Evolutionary conservation across 2,888 invertebrate genomes (phyloP).

Genomic region (Cataglyphis livida): DNA sequence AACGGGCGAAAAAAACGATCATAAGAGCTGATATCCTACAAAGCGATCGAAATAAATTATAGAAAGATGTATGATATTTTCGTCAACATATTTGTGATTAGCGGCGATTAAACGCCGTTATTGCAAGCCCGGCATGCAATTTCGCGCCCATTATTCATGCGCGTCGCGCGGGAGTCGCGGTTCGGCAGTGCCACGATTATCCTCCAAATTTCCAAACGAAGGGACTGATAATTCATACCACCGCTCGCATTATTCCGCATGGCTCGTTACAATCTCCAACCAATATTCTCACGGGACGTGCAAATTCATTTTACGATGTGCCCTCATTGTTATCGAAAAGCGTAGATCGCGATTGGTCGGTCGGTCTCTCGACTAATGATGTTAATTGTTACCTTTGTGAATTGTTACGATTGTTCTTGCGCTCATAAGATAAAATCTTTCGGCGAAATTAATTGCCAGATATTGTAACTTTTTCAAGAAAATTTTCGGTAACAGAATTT

Average conservation of each 20-base stretch:
- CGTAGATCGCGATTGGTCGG: neutral
- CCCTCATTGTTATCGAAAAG: neutral
- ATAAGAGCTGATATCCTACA: neutral
- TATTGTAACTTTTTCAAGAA: neutral
- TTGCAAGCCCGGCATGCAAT: slow-evolving; percentile 26
- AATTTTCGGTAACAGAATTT: neutral
- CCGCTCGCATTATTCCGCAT: slow-evolving; percentile 54
- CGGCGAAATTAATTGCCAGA: neutral
- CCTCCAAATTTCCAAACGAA: slow-evolving; percentile 65
- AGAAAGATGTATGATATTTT: neutral
- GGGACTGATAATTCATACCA: slow-evolving; percentile 65
- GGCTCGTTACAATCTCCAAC: slow-evolving; percentile 32
- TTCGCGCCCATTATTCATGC: slow-evolving; percentile 61
- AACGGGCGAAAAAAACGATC: neutral
- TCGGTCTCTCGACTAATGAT: neutral
- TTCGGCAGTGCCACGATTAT: slow-evolving; percentile 61
- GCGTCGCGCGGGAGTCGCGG: slow-evolving; percentile 36
- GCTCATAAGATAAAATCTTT: neutral
- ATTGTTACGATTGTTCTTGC: neutral
- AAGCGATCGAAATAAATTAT: neutral
- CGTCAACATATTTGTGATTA: slow-evolving; percentile 14
- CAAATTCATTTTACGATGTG: slow-evolving; percentile 32
- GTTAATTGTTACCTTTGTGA: neutral
- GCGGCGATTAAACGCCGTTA: slow-evolving; percentile 11
- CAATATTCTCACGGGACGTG: slow-evolving; percentile 14